Percentiles rank a stretch among this genome's conserved stretches.
These are phyloP conservation scores for Momotus momota DNA, from an alignment of 2,797 vertebrate genomes.

Conservation along the genomic window DNA sequence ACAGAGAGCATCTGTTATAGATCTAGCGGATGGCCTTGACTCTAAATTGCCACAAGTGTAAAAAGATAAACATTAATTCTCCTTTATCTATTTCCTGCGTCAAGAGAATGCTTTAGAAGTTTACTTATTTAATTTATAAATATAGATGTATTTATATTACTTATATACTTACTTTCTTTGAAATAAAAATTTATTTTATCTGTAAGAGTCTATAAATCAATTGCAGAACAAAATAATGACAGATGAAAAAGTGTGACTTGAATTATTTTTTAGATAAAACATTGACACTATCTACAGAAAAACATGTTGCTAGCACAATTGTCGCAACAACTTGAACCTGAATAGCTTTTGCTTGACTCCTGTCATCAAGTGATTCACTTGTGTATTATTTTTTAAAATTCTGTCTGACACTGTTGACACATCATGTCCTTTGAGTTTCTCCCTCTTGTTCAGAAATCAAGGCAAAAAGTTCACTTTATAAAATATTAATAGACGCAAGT, in stretches of 20 bases:
- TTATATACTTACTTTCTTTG: neutral
- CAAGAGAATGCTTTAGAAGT: neutral
- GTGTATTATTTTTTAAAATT: neutral
- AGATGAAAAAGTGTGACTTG: neutral
- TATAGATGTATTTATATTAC: neutral
- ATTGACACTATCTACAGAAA: neutral
- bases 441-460: constrained; percentile 17
- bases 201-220: neutral
- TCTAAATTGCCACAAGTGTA: too few species aligned
- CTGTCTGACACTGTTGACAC: constrained; percentile 35
- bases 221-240: neutral
- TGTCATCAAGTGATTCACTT: neutral
- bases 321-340: constrained; percentile 39
- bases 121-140: neutral
- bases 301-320: constrained; percentile 13
- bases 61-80: neutral
- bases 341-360: constrained; percentile 6
- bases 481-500: constrained; percentile 37
- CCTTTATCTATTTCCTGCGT: neutral
- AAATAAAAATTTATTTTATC: neutral
- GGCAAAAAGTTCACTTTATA: neutral
- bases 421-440: constrained; percentile 35
- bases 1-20: too few species aligned
- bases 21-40: too few species aligned
- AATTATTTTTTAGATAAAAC: neutral